Conservation (phyloP, 2,888 invertebrate species). For the Macaria liturata region DNA sequence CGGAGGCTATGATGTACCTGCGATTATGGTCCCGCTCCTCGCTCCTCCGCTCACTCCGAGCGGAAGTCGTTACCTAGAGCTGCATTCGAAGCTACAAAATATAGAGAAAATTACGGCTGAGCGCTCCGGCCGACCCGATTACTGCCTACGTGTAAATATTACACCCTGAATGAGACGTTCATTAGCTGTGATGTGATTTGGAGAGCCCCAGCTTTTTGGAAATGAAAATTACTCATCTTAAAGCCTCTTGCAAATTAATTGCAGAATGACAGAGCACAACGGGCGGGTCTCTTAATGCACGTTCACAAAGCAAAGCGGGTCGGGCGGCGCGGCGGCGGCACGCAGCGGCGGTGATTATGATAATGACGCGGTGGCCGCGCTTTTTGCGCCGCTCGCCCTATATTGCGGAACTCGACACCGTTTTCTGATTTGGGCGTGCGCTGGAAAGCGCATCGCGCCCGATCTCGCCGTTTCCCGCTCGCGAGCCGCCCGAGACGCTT, state of each 20-base stretch:
- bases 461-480: slow-evolving; percentile 48
- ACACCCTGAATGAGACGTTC: slow-evolving; percentile 32
- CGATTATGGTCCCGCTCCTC: slow-evolving; percentile 36
- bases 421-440: slow-evolving; percentile 57
- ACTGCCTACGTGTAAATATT: slow-evolving; percentile 6
- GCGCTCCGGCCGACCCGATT: slow-evolving; percentile 1
- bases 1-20: slow-evolving; percentile 45
- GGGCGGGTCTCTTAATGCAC: slow-evolving; percentile 75
- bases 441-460: slow-evolving; percentile 42
- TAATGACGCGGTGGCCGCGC: slow-evolving; percentile 80
- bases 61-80: slow-evolving; percentile 17
- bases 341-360: slow-evolving; percentile 79
- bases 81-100: slow-evolving; percentile 6
- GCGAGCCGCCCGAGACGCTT: slow-evolving; percentile 67
- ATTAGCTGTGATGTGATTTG: slow-evolving; percentile 33
- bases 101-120: slow-evolving; percentile 1
- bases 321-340: slow-evolving; percentile 71
- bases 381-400: slow-evolving; percentile 74
- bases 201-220: slow-evolving; percentile 38
- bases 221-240: slow-evolving; percentile 59
- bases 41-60: slow-evolving; percentile 16
- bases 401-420: slow-evolving; percentile 74
- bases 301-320: slow-evolving; percentile 79
- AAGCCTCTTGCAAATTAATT: slow-evolving; percentile 75
- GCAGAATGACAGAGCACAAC: slow-evolving; percentile 78